A percentile compares a stretch with the other conserved stretches of the same genome.
phyloP scores from a whole-genome alignment of 2,113 vertebrate species.

The Dinomys branickii region DNA sequence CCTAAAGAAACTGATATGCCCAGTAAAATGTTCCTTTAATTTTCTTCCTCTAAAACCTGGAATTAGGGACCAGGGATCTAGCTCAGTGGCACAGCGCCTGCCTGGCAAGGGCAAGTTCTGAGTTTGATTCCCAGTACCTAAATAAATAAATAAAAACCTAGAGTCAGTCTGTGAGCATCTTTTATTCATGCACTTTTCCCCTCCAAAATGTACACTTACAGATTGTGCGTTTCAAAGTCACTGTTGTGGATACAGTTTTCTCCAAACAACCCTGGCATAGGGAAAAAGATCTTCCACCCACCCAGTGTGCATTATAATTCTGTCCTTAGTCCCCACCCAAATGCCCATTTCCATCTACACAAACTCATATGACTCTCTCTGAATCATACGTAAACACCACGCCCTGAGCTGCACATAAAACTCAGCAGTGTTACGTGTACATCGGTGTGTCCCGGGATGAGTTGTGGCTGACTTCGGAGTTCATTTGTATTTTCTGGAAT shows the following conservation, averaged over 20 bases:
- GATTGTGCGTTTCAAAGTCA: constrained; percentile 50
- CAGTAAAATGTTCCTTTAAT: background rate
- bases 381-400: constrained; percentile 83
- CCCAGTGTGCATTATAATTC: constrained; percentile 76
- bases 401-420: constrained; percentile 80
- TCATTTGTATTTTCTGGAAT: background rate
- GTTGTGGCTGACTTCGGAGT: constrained; percentile 48
- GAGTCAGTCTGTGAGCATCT: background rate
- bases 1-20: background rate
- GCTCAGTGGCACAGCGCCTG: too few species aligned
- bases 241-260: constrained; percentile 62
- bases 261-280: constrained; percentile 68
- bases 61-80: too few species aligned
- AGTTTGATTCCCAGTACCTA: too few species aligned
- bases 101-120: too few species aligned
- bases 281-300: constrained; percentile 63
- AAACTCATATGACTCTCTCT: constrained; percentile 80
- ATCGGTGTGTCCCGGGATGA: constrained; percentile 61
- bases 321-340: constrained; percentile 79
- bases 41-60: background rate
- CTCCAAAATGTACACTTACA: constrained; percentile 36
- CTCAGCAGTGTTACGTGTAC: constrained; percentile 73
- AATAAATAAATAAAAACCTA: background rate
- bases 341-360: constrained; percentile 82
- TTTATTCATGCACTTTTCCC: background rate